Base-by-base conservation (phyloP, 2,888 invertebrate species). In the Aphidius colemani region DNA sequence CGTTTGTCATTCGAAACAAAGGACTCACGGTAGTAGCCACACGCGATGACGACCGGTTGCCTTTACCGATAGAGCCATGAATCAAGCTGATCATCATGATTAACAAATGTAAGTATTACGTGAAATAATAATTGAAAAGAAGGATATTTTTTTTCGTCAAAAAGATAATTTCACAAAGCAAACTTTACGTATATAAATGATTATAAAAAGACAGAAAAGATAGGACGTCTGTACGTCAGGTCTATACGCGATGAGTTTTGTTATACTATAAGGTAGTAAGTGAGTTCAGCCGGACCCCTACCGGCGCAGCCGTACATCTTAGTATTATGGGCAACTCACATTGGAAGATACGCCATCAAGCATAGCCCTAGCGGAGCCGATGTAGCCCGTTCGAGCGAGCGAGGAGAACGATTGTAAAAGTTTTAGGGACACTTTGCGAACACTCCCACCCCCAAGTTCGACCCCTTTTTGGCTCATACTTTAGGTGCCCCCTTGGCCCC, bases 281-380 rank as follows among this genome's bases (percentile, higher is more conserved):
- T 69, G 73, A 74, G 78, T 74, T 77, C 75, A 78, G 77, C 77
- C 73, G 75, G 81, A 81, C 81, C 81, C 82, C 81, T 81, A 80
- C 85, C 84, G 85, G 86, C 86, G 86, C 86, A 86, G 86, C 83
- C 86, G 86, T 86, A 86, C 86, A 86, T 82, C 82, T 86, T 86
- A 86, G 86, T 85, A 85, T 86, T 86, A 86, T 86, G 85, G 86
- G 84, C 85, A 85, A 85, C 85, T 85, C 86, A 86, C 86, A 86
- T 86, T 86, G 86, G 86, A 86, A 86, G 86, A 86, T 85, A 85
- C 85, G 86, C 86, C 86, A 86, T 86, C 86, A 86, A 86, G 85
- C 85, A 85, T 85, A 84, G 84, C 84, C 84, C 84, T 81, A 81
- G 81, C 81, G 72, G 74, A 75, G 78, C 76, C 5, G 30, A 76